These are phyloP conservation scores for Sesamia nonagrioides DNA, from an alignment of 1,140 invertebrate genomes.

Conservation along the genomic window DNA sequence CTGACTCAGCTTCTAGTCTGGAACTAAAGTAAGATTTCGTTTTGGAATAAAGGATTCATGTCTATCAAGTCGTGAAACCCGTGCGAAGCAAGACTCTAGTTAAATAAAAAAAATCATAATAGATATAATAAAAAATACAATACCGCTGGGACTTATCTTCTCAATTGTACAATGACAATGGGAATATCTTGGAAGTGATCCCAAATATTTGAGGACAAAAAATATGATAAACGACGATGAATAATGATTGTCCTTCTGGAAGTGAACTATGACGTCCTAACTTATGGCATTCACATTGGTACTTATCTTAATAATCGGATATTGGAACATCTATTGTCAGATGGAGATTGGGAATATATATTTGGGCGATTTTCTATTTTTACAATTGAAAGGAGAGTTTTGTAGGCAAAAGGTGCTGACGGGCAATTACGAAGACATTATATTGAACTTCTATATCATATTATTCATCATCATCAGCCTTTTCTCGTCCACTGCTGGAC, in stretches of 20 bases:
- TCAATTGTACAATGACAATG: slow-evolving; percentile 25
- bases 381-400: too few species aligned
- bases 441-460: too few species aligned
- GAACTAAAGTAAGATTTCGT: too few species aligned
- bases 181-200: slow-evolving; percentile 32
- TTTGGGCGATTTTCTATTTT: too few species aligned
- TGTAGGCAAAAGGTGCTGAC: too few species aligned
- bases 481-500: too few species aligned
- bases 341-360: neutral
- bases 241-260: slow-evolving; percentile 39
- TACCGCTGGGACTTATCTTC: slow-evolving; percentile 15
- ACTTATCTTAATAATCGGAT: slow-evolving; percentile 10
- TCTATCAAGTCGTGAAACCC: too few species aligned
- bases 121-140: slow-evolving; percentile 24
- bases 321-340: slow-evolving; percentile 1
- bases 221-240: slow-evolving; percentile 44
- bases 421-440: too few species aligned
- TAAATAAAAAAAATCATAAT: neutral
- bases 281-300: slow-evolving; percentile 19
- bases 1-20: too few species aligned
- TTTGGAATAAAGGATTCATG: too few species aligned
- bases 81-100: too few species aligned
- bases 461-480: too few species aligned
- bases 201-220: slow-evolving; percentile 46
- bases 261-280: slow-evolving; percentile 8